A percentile compares a stretch with the other conserved stretches of the same genome.
phyloP scores from a whole-genome alignment of 2,888 invertebrate species.

The Plebejus anna region DNA sequence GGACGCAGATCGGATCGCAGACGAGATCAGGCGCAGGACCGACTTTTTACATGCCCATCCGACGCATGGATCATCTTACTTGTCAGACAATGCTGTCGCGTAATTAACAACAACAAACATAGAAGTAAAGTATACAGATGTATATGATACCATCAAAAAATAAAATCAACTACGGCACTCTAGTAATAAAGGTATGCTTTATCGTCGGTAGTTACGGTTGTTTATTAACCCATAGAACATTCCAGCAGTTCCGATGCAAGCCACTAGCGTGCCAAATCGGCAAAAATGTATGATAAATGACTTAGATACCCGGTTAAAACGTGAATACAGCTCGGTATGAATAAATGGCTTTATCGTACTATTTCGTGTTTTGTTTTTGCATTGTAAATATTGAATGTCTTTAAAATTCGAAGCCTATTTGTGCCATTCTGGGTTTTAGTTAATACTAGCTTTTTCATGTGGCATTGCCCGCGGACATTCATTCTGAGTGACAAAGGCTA shows the following conservation, averaged over 20 bases:
- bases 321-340: slow-evolving; percentile 5
- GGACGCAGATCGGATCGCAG: too few relatives aligned
- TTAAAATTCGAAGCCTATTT: not conserved
- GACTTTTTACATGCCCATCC: too few relatives aligned
- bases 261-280: slow-evolving; percentile 22
- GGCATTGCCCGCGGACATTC: too few relatives aligned
- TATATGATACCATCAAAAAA: not conserved
- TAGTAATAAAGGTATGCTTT: not conserved
- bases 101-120: too few relatives aligned
- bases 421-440: too few relatives aligned
- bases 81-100: too few relatives aligned
- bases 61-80: too few relatives aligned
- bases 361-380: slow-evolving; percentile 16
- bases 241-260: slow-evolving; percentile 7
- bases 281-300: slow-evolving; percentile 17
- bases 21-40: too few relatives aligned
- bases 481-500: too few relatives aligned
- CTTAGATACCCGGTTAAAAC: slow-evolving; percentile 21
- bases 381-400: not conserved
- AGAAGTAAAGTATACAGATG: too few relatives aligned
- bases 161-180: not conserved
- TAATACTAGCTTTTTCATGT: too few relatives aligned
- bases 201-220: not conserved
- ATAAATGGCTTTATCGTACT: slow-evolving; percentile 11
- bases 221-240: slow-evolving; percentile 21